These are phyloP conservation scores for Synergus umbraculus DNA, from an alignment of 2,888 invertebrate genomes.

Conservation along the genomic window DNA sequence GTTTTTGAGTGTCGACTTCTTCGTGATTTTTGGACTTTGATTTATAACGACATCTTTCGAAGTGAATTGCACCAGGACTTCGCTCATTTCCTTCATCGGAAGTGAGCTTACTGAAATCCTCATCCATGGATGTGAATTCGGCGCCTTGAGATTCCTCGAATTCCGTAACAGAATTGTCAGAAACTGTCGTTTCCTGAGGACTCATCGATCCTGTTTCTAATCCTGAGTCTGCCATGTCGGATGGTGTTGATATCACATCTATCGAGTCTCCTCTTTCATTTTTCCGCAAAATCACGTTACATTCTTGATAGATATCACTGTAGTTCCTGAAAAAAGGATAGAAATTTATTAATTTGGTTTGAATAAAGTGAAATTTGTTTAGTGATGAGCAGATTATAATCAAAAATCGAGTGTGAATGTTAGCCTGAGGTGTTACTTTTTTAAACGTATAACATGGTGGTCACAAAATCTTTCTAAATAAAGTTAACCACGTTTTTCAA, in stretches of 20 bases:
- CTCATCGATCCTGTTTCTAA: conserved; percentile 76
- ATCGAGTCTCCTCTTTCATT: conserved; percentile 42
- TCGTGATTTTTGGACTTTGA: not conserved
- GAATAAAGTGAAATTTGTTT: not conserved
- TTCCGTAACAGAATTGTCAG: conserved; percentile 74
- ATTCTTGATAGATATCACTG: conserved; percentile 4
- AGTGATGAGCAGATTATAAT: not conserved
- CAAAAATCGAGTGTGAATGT: not conserved
- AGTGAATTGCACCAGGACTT: conserved; percentile 47
- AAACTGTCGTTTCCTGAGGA: conserved; percentile 75
- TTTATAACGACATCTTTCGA: conserved; percentile 43
- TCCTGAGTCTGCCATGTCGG: conserved; percentile 77
- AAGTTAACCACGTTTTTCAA: not conserved
- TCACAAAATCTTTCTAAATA: not conserved
- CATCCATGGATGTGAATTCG: conserved; percentile 72
- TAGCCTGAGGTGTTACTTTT: not conserved
- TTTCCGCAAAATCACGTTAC: not conserved
- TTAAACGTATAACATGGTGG: not conserved
- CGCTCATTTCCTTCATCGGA: conserved; percentile 44
- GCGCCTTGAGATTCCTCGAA: conserved; percentile 68
- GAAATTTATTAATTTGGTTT: not conserved
- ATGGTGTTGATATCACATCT: conserved; percentile 64
- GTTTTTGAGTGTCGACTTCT: not conserved
- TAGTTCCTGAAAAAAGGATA: not conserved
- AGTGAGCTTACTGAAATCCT: conserved; percentile 65